phyloP scores from a whole-genome alignment of 2,113 vertebrate species.

The Albula glossodonta region DNA sequence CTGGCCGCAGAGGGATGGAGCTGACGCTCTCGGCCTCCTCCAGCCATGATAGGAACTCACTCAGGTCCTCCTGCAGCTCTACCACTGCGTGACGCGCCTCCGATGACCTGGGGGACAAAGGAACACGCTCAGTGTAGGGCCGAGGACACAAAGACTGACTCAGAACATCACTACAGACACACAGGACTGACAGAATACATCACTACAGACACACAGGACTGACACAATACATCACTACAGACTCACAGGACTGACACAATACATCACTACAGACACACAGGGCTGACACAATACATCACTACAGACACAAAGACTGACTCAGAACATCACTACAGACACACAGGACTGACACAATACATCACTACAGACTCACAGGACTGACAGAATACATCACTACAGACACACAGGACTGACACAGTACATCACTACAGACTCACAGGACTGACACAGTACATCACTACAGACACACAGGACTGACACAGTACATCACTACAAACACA shows the following conservation, averaged over 20 bases:
- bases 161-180: background rate
- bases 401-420: background rate
- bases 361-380: background rate
- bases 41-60: slow-evolving; percentile 83
- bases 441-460: background rate
- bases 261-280: background rate
- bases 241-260: background rate
- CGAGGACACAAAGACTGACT: background rate
- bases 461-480: background rate
- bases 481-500: background rate
- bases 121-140: background rate
- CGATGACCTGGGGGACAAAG: slow-evolving; percentile 69
- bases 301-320: background rate
- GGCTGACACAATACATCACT: background rate
- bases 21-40: slow-evolving; percentile 73
- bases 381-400: background rate
- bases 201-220: background rate
- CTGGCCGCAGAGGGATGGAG: slow-evolving; percentile 70
- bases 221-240: background rate
- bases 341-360: background rate
- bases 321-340: background rate
- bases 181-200: background rate
- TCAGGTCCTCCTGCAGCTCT: slow-evolving; percentile 81
- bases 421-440: background rate
- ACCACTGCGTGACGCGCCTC: slow-evolving; percentile 77